Base-by-base conservation (phyloP, 2,113 vertebrate species). In the Pseudonaja textilis region DNA sequence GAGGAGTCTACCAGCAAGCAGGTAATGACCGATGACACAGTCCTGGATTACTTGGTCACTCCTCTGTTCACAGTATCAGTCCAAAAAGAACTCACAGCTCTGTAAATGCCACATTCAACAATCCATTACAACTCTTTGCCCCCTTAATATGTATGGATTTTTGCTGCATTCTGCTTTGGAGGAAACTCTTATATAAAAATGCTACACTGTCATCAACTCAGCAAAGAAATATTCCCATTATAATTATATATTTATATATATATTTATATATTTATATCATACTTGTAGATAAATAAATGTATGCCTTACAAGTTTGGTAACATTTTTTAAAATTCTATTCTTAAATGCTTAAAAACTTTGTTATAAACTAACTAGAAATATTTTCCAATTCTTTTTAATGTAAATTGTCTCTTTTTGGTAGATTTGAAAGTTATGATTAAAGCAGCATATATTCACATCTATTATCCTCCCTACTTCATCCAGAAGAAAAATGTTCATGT, bases 371-470 rank as follows among this genome's bases (percentile, higher is more conserved):
- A 96, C 95, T 97, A 97, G 96, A 96, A 96, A 95, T 97, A 96
- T 96, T 95, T 97, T 95, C 92, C 95, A 94, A 97, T 94, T 97
- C 93, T 96, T 95, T 95, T 96, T 97, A 94, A 94, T 64, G 95
- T 96, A 96, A 97, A 96, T 54, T 93, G 96, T 95, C 93, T 95
- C 93, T 96, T 97, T 97, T 97, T 97, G 97, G 97, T 97, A 97
- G 95, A 93, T 95, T 97, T 95, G 91, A 97, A 97, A 96, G 95
- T 95, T 96, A 97, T 95, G 93, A 97, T 94, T 96, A 97, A 96
- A 97, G 97, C 97, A 98, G 96, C 97, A 96, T 94, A 91, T 95
- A 59, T 91, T 85, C 94, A 85, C 85, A 61, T 96, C 92, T 50
- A 1, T 90, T 94, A 95, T 90, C 93, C 92, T 88, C 87, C 91